These are phyloP conservation scores for Poeciliopsis presidionis DNA, from an alignment of 2,797 vertebrate genomes.

Conservation along the genomic window DNA sequence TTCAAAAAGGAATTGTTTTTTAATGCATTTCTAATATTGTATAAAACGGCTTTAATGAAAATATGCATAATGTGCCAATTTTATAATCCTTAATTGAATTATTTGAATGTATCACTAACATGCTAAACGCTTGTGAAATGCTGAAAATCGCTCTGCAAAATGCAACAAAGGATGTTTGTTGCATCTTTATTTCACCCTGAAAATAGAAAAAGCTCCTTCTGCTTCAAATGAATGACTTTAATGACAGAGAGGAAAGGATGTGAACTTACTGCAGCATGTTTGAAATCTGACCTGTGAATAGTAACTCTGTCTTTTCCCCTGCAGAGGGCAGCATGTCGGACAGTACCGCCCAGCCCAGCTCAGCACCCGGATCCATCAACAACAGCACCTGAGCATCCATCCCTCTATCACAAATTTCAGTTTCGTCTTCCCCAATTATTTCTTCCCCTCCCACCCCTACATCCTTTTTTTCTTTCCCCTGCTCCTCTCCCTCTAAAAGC, in stretches of 20 bases:
- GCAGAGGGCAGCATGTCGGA: slow-evolving; percentile 88
- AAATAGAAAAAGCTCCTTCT: neutral
- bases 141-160: neutral
- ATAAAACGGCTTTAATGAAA: too few species aligned
- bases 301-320: slow-evolving; percentile 60
- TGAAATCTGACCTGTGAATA: neutral
- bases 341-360: slow-evolving; percentile 85
- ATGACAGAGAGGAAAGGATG: neutral
- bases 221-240: neutral
- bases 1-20: too few species aligned
- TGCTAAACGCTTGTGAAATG: neutral
- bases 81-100: too few species aligned
- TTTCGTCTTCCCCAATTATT: slow-evolving; percentile 50
- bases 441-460: slow-evolving; percentile 24
- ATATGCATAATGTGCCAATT: too few species aligned
- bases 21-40: too few species aligned
- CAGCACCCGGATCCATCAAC: slow-evolving; percentile 86
- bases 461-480: slow-evolving; percentile 52
- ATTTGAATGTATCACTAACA: neutral
- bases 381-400: slow-evolving; percentile 89
- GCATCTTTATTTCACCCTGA: neutral
- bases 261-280: neutral
- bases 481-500: slow-evolving; percentile 55
- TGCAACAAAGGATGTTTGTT: neutral
- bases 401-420: slow-evolving; percentile 60